These are phyloP conservation scores for Spea hammondii DNA, from an alignment of 2,797 vertebrate genomes.

Conservation along the genomic window DNA sequence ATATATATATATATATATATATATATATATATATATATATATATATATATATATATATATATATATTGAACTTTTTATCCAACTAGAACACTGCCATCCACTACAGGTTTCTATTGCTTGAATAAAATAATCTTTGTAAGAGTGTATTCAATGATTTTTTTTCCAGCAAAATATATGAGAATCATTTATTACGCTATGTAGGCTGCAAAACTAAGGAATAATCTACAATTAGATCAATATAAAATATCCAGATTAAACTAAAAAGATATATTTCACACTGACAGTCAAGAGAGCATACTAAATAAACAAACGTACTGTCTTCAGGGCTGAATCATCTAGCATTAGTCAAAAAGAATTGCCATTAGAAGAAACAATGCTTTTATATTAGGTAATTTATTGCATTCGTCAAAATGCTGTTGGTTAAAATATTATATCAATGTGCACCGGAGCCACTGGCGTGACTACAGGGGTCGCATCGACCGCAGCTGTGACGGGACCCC, in stretches of 20 bases:
- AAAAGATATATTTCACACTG: not conserved
- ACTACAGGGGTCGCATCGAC: too few relatives aligned
- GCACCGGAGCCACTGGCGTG: too few relatives aligned
- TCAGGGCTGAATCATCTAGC: not conserved
- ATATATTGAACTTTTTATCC: not conserved
- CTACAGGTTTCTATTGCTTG: not conserved
- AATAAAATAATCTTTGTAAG: not conserved
- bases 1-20: too few relatives aligned
- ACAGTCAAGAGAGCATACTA: not conserved
- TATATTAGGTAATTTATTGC: too few relatives aligned
- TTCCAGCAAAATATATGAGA: not conserved
- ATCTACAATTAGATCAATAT: slow-evolving; percentile 5
- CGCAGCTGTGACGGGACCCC: too few relatives aligned
- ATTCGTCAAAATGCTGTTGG: too few relatives aligned
- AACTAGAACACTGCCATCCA: not conserved
- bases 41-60: too few relatives aligned
- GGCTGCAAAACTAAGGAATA: not conserved
- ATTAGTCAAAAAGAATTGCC: not conserved
- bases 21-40: too few relatives aligned
- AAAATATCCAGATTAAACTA: not conserved
- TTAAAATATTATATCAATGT: too few relatives aligned
- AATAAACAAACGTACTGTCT: not conserved
- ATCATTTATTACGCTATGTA: not conserved
- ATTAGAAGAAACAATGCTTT: not conserved
- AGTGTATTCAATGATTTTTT: not conserved